phyloP scores from a whole-genome alignment of 2,888 invertebrate species.

The Hanleya hanleyi region DNA sequence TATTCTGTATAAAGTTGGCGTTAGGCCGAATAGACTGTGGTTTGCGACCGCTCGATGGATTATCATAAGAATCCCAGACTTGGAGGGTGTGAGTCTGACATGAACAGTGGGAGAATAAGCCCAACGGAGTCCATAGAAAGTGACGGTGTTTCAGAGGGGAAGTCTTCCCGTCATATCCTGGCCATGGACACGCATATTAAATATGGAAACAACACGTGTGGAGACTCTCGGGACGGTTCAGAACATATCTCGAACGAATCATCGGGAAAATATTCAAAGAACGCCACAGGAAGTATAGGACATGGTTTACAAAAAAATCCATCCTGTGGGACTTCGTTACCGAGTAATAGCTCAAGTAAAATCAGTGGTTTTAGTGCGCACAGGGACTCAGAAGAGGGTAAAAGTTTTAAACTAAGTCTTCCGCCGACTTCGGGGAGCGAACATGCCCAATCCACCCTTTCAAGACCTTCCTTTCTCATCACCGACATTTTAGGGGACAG shows the following conservation, averaged over 20 bases:
- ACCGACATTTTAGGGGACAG: conserved; percentile 49
- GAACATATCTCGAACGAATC: not conserved
- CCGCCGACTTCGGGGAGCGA: not conserved
- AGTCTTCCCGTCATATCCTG: not conserved
- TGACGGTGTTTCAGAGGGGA: not conserved
- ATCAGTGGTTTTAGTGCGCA: not conserved
- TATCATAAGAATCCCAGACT: too few species aligned
- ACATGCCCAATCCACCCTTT: conserved; percentile 9
- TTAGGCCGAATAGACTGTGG: too few species aligned
- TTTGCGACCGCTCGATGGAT: too few species aligned
- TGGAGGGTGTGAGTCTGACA: too few species aligned
- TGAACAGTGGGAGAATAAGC: not conserved
- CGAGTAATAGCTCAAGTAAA: too few species aligned
- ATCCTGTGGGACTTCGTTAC: too few species aligned
- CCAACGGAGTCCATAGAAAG: not conserved
- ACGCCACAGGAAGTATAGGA: too few species aligned
- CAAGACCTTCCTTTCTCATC: conserved; percentile 51
- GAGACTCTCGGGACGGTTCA: too few species aligned
- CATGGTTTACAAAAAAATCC: too few species aligned
- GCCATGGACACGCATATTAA: not conserved
- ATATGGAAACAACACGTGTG: not conserved
- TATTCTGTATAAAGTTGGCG: too few species aligned
- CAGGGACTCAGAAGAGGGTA: not conserved
- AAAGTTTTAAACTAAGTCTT: not conserved
- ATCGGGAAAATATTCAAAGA: too few species aligned